Evolutionary conservation across 2,797 vertebrate species (phyloP).

Genomic region (Lates japonicus): DNA sequence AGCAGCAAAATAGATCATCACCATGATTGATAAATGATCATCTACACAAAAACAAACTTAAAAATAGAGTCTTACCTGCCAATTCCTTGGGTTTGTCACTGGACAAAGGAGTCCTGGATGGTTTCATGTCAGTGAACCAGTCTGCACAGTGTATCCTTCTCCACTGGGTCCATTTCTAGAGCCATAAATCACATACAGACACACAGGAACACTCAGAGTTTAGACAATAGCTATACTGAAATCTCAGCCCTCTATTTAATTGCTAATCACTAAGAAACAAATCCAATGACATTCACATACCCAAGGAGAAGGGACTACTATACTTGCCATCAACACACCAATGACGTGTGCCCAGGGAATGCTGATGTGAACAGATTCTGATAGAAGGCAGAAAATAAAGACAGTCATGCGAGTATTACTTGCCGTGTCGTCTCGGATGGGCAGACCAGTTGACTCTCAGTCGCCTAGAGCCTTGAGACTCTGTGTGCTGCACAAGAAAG

Average conservation of each 20-base stretch:
- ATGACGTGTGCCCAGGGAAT: conserved; percentile 65
- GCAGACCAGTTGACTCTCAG: conserved; percentile 38
- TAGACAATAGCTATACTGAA: conserved; percentile 59
- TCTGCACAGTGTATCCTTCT: conserved; percentile 45
- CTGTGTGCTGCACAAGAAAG: neutral
- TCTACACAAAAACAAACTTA: neutral
- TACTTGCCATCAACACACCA: conserved; percentile 48
- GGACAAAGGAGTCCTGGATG: conserved; percentile 40
- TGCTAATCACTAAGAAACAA: conserved; percentile 58
- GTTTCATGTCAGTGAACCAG: conserved; percentile 52
- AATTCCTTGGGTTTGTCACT: conserved; percentile 42
- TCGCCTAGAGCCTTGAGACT: conserved; percentile 16
- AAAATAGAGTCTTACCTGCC: conserved; percentile 67
- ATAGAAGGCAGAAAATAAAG: conserved; percentile 63
- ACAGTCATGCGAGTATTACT: conserved; percentile 74
- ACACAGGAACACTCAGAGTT: conserved; percentile 25
- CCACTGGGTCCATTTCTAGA: conserved; percentile 60
- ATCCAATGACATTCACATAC: conserved; percentile 65
- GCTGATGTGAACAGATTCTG: conserved; percentile 65
- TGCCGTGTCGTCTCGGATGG: conserved; percentile 57
- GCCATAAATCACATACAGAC: conserved; percentile 34
- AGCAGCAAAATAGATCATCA: neutral
- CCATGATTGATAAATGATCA: neutral
- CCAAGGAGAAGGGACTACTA: conserved; percentile 56
- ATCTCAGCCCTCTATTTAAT: conserved; percentile 51